A percentile compares a stretch with the other conserved stretches of the same genome.
Evolutionary conservation across 1,140 invertebrate species (phyloP).

Genomic region (Parasteatoda tepidariorum): DNA sequence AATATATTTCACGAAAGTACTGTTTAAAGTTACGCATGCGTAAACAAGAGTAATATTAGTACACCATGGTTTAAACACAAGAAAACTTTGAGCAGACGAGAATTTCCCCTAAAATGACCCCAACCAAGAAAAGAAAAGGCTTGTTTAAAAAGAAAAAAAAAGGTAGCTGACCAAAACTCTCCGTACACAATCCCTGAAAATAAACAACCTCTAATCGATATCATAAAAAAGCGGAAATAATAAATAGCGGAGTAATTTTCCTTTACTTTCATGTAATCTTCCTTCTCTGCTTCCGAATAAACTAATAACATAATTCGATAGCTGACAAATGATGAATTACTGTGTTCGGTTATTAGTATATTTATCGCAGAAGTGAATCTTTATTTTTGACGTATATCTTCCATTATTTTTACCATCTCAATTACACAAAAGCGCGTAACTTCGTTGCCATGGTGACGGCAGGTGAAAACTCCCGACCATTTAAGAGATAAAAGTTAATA

Average conservation of each 20-base stretch:
- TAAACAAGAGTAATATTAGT: background rate
- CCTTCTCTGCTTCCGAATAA: background rate
- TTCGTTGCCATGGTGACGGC: slow-evolving; percentile 1
- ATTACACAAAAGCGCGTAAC: slow-evolving; percentile 42
- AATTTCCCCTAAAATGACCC: background rate
- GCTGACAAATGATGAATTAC: slow-evolving; percentile 53
- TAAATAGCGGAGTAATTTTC: slow-evolving; percentile 29
- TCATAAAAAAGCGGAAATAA: slow-evolving; percentile 39
- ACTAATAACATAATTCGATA: slow-evolving; percentile 58
- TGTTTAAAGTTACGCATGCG: no score
- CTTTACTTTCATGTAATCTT: slow-evolving; percentile 8
- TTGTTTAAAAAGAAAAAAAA: background rate
- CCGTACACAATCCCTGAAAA: background rate
- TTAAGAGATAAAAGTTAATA: background rate
- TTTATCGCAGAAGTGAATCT: slow-evolving; percentile 33
- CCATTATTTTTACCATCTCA: slow-evolving; percentile 27
- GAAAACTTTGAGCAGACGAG: background rate
- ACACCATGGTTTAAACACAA: background rate
- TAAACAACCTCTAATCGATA: background rate
- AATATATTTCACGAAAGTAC: no score
- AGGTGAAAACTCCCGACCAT: background rate
- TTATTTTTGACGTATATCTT: slow-evolving; percentile 34
- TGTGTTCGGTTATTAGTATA: slow-evolving; percentile 9
- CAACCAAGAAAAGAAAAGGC: background rate
- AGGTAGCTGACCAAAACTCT: background rate